Percentiles rank a stretch among this genome's conserved stretches.
Evolutionary conservation across 2,888 invertebrate species (phyloP).

Genomic region (Apoda limacodes): DNA sequence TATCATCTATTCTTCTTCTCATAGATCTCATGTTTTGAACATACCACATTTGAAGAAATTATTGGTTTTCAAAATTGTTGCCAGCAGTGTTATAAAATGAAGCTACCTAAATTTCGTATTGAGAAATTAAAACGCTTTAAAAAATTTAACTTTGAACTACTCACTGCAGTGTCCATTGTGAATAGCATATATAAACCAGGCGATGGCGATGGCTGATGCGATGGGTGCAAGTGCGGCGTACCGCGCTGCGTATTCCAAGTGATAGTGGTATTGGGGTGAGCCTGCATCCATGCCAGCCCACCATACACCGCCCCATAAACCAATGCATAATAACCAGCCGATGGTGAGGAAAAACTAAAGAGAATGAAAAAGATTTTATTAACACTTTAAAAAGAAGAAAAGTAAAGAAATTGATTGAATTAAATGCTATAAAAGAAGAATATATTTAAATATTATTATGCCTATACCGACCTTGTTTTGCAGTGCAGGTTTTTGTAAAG

Average conservation of each 20-base stretch:
- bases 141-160: too few relatives aligned
- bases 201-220: slow-evolving; percentile 69
- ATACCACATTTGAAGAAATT: too few relatives aligned
- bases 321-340: slow-evolving; percentile 65
- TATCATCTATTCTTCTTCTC: too few relatives aligned
- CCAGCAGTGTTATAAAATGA: too few relatives aligned
- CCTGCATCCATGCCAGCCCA: slow-evolving; percentile 72
- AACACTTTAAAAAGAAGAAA: background rate
- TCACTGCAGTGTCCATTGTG: slow-evolving; percentile 66
- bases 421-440: too few relatives aligned
- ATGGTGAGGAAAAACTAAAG: slow-evolving; percentile 55
- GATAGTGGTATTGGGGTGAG: slow-evolving; percentile 70
- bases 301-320: slow-evolving; percentile 63
- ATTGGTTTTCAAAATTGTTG: too few relatives aligned
- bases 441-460: too few relatives aligned
- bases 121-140: too few relatives aligned
- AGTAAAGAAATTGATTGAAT: background rate
- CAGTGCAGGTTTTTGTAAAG: slow-evolving; percentile 51
- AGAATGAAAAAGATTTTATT: slow-evolving; percentile 2
- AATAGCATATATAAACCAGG: slow-evolving; percentile 75
- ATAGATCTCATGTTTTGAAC: too few relatives aligned
- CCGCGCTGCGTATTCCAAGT: slow-evolving; percentile 69
- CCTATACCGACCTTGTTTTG: slow-evolving; percentile 55
- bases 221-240: slow-evolving; percentile 75
- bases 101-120: too few relatives aligned